Base-by-base conservation (phyloP, 2,113 vertebrate species). In the Gila orcuttii region DNA sequence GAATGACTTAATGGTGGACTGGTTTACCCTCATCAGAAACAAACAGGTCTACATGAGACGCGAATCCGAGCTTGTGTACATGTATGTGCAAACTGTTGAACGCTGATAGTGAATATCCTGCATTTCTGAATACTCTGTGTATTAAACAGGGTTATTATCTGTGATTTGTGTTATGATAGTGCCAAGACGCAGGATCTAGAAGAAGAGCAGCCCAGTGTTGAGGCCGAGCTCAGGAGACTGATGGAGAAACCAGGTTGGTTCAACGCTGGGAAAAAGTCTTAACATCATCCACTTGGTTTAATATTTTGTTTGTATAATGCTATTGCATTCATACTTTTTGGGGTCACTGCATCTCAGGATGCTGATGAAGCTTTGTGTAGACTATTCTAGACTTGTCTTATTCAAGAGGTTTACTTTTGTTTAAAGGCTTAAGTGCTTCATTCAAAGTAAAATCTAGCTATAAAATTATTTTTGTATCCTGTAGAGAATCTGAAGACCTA, bases 21-120 rank as follows among this genome's bases (percentile, higher is more conserved):
- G 98, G 98, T 99, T 99, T 94, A 96, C 86, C 90, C 94, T 99
- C 78, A 98, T 99, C 93, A 96, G 97, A 21, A 94, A 97, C 91
- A 99, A 99, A 82, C 97, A 99, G 93, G 92, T 97, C 85, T 95
- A 97, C 91, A 94, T 99, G 89, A 94, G 98, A 74, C 94, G 95
- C 69, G 98, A 99, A 85, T 99, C 97, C 0, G 98, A 99, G 88
- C 95, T 97, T 80, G 96, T 96, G 92, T 96, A 97, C 93, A 95
- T 95, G 96, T 97, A 86, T 94, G 96, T 93, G 68, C 89, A n/a
- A 45, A 86, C 31, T 23, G 42, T 13, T 47, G 42, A 31, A 66
- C 3, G 15, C 79, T 47, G 23, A 31, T 47, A 50, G 42, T 25
- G 23, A 66, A 81, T 45, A 19, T 64, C 10, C 3, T 45, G 4